phyloP scores from a whole-genome alignment of 2,797 vertebrate genomes.

The Gymnothorax reevesii region DNA sequence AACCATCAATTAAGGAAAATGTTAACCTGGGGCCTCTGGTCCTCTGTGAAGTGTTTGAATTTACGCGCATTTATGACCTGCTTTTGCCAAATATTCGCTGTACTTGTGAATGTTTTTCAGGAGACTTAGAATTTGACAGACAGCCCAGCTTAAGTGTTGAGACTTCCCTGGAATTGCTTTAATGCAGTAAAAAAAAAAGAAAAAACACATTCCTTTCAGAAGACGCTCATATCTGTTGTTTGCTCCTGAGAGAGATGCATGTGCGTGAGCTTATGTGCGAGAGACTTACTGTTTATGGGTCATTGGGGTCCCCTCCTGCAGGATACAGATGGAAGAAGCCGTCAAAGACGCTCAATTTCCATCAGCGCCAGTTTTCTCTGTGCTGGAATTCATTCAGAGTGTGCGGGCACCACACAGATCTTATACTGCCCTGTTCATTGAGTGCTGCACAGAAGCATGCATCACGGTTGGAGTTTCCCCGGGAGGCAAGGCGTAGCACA shows the following conservation, averaged over 20 bases:
- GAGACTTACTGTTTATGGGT: conserved; percentile 5
- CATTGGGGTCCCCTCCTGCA: conserved; percentile 3
- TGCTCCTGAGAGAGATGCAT: conserved; percentile 6
- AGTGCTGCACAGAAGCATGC: conserved; percentile 12
- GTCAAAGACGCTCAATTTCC: conserved; percentile 20
- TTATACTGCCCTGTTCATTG: neutral
- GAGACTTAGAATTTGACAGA: neutral
- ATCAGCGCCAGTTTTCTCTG: conserved; percentile 14
- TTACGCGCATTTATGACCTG: neutral
- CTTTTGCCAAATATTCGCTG: neutral
- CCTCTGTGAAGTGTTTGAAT: neutral
- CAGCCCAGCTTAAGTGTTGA: neutral
- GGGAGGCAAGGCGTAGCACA: neutral
- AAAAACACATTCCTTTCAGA: neutral
- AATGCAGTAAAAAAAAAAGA: neutral
- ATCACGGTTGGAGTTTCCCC: conserved; percentile 9
- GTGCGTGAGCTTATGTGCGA: conserved; percentile 24
- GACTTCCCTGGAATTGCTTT: neutral
- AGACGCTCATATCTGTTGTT: conserved; percentile 5
- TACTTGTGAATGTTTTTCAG: neutral
- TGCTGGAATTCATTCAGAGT: neutral
- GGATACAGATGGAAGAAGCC: conserved; percentile 18
- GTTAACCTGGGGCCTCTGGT: neutral
- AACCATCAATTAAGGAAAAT: neutral
- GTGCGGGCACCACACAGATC: conserved; percentile 9